Conservation (phyloP, 2,888 invertebrate species). For the Drosophila cognata region DNA sequence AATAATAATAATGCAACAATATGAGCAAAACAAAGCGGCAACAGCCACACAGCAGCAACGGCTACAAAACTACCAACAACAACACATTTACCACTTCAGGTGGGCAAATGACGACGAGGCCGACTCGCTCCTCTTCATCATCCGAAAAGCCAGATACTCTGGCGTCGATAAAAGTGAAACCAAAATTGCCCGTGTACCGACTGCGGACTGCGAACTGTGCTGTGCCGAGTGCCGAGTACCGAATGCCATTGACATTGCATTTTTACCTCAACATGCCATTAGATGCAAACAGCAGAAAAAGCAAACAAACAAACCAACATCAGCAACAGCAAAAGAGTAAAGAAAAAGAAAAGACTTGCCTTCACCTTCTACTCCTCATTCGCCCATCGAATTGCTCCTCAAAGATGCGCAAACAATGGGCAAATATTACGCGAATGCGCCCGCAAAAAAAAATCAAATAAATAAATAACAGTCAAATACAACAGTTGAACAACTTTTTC, state of each 20-base stretch:
- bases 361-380: conserved; percentile 37
- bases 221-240: conserved; percentile 22
- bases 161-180: conserved; percentile 82
- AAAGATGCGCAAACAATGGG: conserved; percentile 66
- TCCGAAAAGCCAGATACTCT: conserved; percentile 62
- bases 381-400: conserved; percentile 30
- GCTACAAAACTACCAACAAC: conserved; percentile 24
- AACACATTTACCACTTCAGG: conserved; percentile 70
- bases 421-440: conserved; percentile 70
- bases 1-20: conserved; percentile 70
- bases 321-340: conserved; percentile 30
- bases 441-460: conserved; percentile 27
- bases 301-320: conserved; percentile 35
- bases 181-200: conserved; percentile 68
- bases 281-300: conserved; percentile 62
- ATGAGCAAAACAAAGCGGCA: conserved; percentile 55
- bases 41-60: conserved; percentile 24
- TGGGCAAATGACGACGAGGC: conserved; percentile 49
- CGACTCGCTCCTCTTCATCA: conserved; percentile 65
- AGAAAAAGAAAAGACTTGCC: conserved; percentile 55
- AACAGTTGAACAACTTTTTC: conserved; percentile 32
- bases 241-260: conserved; percentile 82
- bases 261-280: conserved; percentile 73
- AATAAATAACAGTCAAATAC: conserved; percentile 31
- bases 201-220: conserved; percentile 18